A percentile compares a stretch with the other conserved stretches of the same genome.
Evolutionary conservation across 2,888 invertebrate genomes (phyloP).

Genomic region (Aspidiotus rigidus): DNA sequence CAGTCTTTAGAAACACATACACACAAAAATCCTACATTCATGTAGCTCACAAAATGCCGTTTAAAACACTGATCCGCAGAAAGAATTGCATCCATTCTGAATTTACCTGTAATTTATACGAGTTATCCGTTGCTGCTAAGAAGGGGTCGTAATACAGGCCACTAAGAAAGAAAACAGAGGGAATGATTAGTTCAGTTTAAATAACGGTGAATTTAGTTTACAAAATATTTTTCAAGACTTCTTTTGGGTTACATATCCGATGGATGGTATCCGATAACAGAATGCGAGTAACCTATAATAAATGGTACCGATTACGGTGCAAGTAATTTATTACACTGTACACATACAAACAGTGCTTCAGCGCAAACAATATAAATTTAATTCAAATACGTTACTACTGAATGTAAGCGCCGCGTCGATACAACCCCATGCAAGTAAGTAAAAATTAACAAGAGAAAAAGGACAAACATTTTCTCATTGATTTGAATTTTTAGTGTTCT

Average conservation of each 20-base stretch:
- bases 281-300: background rate
- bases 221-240: background rate
- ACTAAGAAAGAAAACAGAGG: constrained; percentile 43
- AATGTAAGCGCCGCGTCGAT: constrained; percentile 15
- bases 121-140: constrained; percentile 73
- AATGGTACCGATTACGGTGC: constrained; percentile 14
- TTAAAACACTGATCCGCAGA: too few species aligned
- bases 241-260: background rate
- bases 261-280: background rate
- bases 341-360: constrained; percentile 19
- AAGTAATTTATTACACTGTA: constrained; percentile 11
- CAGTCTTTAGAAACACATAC: background rate
- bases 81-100: background rate
- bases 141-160: constrained; percentile 95
- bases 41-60: too few species aligned
- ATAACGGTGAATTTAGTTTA: background rate
- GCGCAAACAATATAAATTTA: constrained; percentile 8
- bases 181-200: background rate
- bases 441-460: background rate
- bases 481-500: background rate
- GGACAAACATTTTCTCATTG: background rate
- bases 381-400: constrained; percentile 18
- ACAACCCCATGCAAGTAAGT: constrained; percentile 18
- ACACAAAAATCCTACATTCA: too few species aligned
- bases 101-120: constrained; percentile 83